Evolutionary conservation across 1,140 invertebrate species (phyloP).

Genomic region (Drosophila kurseongensis): DNA sequence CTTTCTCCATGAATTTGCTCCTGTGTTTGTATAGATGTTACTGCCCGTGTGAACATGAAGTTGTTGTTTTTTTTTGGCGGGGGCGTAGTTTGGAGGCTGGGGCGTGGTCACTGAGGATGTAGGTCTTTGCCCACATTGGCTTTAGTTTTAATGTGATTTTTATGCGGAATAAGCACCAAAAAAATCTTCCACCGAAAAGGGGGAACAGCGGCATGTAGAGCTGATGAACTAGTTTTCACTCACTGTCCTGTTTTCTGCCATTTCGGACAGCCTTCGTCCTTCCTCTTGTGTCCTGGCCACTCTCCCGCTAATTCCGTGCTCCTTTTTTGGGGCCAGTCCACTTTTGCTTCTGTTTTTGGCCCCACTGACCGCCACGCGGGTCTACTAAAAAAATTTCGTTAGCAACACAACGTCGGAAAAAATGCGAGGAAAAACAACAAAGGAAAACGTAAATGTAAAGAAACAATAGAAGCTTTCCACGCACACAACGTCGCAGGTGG

Average conservation of each 20-base stretch:
- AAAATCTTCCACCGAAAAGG: background rate
- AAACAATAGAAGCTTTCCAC: slow-evolving; percentile 10
- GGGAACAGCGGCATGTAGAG: slow-evolving; percentile 5
- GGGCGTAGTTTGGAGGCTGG: background rate
- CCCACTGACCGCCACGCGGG: slow-evolving; percentile 42
- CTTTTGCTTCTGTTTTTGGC: background rate
- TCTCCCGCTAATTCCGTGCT: background rate
- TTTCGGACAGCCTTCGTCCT: slow-evolving; percentile 17
- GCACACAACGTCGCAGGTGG: background rate
- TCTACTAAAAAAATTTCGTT: slow-evolving; percentile 61
- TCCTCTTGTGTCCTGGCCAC: background rate
- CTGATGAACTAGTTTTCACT: slow-evolving; percentile 48
- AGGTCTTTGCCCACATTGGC: slow-evolving; percentile 22
- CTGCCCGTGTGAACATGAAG: slow-evolving; percentile 40
- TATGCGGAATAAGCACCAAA: no score
- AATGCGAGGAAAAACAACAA: slow-evolving; percentile 20
- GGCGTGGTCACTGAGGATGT: slow-evolving; percentile 1
- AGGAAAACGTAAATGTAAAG: slow-evolving; percentile 33
- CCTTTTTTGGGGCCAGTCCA: background rate
- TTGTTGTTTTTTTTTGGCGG: slow-evolving; percentile 19
- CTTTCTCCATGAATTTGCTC: slow-evolving; percentile 27
- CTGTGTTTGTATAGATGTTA: slow-evolving; percentile 15
- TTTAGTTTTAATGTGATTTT: slow-evolving; percentile 66
- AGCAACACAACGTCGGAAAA: slow-evolving; percentile 26
- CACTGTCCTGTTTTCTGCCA: slow-evolving; percentile 25